A percentile compares a stretch with the other conserved stretches of the same genome.
Conservation (phyloP, 1,140 invertebrate species). For the Frieseomelitta varia region DNA sequence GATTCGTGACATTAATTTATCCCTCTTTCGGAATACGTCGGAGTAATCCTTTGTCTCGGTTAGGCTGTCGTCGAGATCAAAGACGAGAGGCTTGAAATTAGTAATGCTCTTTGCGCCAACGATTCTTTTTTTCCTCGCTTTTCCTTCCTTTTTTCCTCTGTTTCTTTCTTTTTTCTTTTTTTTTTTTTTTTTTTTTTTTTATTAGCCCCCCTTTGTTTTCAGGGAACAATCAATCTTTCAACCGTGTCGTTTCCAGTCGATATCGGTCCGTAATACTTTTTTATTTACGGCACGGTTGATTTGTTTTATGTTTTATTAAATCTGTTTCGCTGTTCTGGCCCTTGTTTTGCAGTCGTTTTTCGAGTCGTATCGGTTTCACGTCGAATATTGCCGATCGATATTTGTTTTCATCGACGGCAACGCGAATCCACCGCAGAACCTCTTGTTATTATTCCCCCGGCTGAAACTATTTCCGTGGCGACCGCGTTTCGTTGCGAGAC, state of each 20-base stretch:
- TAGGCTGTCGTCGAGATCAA: conserved; percentile 45
- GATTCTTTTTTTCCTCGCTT: conserved; percentile 13
- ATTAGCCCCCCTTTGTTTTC: not conserved
- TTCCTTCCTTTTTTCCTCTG: not conserved
- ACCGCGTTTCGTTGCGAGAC: not conserved
- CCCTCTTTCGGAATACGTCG: conserved; percentile 23
- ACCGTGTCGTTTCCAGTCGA: not conserved
- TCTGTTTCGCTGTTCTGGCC: not conserved
- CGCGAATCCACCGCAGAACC: not conserved
- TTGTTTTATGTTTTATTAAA: not conserved
- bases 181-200: not conserved
- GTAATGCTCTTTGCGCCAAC: conserved; percentile 42
- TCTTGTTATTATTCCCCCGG: not conserved
- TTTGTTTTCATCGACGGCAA: not conserved
- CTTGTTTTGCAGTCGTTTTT: not conserved
- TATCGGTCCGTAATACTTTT: not conserved
- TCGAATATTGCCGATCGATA: not conserved
- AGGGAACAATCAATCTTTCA: not conserved
- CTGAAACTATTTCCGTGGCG: not conserved
- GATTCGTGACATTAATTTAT: conserved; percentile 52
- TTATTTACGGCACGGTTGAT: not conserved
- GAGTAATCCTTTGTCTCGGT: conserved; percentile 41
- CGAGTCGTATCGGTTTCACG: not conserved
- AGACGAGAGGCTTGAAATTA: conserved; percentile 35
- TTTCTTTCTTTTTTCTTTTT: not conserved